These are phyloP conservation scores for Corythucha ciliata DNA, from an alignment of 2,888 invertebrate genomes.

Conservation along the genomic window DNA sequence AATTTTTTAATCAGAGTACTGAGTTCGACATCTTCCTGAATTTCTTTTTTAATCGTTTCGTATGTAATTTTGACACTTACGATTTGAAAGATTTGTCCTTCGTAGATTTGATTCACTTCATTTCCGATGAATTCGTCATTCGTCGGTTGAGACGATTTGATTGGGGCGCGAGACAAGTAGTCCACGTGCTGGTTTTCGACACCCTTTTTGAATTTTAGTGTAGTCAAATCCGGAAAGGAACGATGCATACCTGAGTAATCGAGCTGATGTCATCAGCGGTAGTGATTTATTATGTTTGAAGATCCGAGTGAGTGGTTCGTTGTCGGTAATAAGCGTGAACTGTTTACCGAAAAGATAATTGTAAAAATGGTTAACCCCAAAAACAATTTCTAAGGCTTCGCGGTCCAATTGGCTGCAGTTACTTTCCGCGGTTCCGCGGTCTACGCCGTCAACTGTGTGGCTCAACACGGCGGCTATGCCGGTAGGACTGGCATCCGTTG, in stretches of 20 bases:
- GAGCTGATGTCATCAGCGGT: not conserved
- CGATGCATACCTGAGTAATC: constrained; percentile 5
- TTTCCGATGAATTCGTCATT: constrained; percentile 7
- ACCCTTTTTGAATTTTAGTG: not conserved
- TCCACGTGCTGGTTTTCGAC: constrained; percentile 5
- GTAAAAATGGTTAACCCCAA: constrained; percentile 16
- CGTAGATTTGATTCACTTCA: constrained; percentile 9
- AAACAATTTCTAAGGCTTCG: constrained; percentile 27
- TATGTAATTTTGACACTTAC: not conserved
- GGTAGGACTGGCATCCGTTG: constrained; percentile 27
- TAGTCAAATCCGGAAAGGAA: constrained; percentile 8
- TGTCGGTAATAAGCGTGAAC: constrained; percentile 23
- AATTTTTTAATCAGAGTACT: constrained; percentile 4
- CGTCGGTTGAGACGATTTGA: not conserved
- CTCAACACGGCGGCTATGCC: constrained; percentile 12
- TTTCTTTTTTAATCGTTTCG: not conserved
- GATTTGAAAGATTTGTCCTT: constrained; percentile 16
- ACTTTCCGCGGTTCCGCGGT: not conserved
- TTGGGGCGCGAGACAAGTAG: constrained; percentile 15
- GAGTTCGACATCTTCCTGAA: constrained; percentile 8
- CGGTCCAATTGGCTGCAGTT: constrained; percentile 22
- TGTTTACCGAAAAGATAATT: constrained; percentile 13
- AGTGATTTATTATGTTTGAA: constrained; percentile 16
- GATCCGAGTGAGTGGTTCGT: constrained; percentile 21
- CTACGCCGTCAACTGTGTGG: not conserved